Percentiles rank a stretch among this genome's conserved stretches.
Conservation (phyloP, 2,797 vertebrate species). For the Xerus rutilus region DNA sequence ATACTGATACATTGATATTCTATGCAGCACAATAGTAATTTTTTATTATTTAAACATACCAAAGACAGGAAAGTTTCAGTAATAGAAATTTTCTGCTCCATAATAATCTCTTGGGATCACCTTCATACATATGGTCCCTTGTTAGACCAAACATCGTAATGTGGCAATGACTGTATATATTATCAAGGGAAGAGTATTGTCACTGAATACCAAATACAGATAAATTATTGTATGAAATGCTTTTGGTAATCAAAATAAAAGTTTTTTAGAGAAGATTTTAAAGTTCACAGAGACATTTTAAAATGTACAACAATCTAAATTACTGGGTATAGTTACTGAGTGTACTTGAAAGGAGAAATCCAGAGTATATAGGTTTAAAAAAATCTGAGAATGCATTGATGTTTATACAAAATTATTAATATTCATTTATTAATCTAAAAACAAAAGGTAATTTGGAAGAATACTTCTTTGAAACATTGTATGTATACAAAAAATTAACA, state of each 20-base stretch:
- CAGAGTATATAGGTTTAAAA: neutral
- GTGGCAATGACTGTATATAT: too few species aligned
- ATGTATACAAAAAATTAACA: constrained; percentile 54
- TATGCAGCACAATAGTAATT: neutral
- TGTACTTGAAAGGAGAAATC: neutral
- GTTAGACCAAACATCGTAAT: neutral
- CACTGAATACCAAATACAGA: neutral
- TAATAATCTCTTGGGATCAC: neutral
- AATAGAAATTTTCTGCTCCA: neutral
- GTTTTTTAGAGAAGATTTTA: neutral
- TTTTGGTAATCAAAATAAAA: constrained; percentile 1
- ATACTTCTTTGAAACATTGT: constrained; percentile 60
- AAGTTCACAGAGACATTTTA: constrained; percentile 13
- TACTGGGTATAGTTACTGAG: neutral
- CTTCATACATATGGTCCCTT: too few species aligned
- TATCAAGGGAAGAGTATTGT: neutral
- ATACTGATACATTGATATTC: too few species aligned
- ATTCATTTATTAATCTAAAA: constrained; percentile 66
- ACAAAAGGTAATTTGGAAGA: constrained; percentile 68
- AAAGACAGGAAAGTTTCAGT: neutral
- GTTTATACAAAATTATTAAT: constrained; percentile 80
- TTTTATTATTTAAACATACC: neutral
- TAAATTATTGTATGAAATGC: neutral
- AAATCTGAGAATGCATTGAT: constrained; percentile 16
- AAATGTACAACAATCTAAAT: constrained; percentile 22